Evolutionary conservation across 2,113 vertebrate species (phyloP), one percentile per base, ranked within the genome.

Genomic region (Misgurnus anguillicaudatus): DNA sequence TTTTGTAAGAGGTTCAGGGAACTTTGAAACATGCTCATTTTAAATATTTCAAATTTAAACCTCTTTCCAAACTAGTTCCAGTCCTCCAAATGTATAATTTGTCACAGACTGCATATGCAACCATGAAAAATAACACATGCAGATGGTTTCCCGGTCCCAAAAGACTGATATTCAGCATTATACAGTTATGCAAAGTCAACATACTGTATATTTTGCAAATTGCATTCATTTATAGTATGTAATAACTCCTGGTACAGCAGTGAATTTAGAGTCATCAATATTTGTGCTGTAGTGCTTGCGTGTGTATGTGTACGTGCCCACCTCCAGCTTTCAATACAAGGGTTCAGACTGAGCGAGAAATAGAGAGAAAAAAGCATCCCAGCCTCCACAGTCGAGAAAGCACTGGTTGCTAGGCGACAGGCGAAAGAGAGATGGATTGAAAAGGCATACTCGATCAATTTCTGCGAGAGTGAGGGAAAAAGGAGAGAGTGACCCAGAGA

Each of bases 361-460:
- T 86, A 88, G 86, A 87, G 81, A 64, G 63, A 16, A 14, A 17
- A 48, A 55, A 60, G 53, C 57, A 45, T 89, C 89, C 90, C 91
- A 91, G 92, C 89, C 91, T 93, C 89, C 90, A 90, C 90, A 89
- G 89, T 90, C 88, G 83, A 91, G 90, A 92, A 91, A 91, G 89
- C 89, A 89, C 89, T 88, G 92, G 92, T 94, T 94, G 93, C 93
- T 94, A 93, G 84, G 93, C 90, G 91, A 94, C 93, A 90, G 14
- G 57, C 39, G 88, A 91, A 87, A 86, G 87, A 92, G 91, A 93
- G 92, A 94, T 93, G 91, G 92, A 94, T 93, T 91, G 92, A 92
- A 90, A 89, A 92, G 91, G 91, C 91, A 89, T 86, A 91, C 89
- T 89, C 91, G 89, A 94, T 94, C 93, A 94, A 93, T 94, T 93